A percentile compares a stretch with the other conserved stretches of the same genome.
Conservation (phyloP, 2,113 vertebrate genomes). For the Rattus rattus region DNA sequence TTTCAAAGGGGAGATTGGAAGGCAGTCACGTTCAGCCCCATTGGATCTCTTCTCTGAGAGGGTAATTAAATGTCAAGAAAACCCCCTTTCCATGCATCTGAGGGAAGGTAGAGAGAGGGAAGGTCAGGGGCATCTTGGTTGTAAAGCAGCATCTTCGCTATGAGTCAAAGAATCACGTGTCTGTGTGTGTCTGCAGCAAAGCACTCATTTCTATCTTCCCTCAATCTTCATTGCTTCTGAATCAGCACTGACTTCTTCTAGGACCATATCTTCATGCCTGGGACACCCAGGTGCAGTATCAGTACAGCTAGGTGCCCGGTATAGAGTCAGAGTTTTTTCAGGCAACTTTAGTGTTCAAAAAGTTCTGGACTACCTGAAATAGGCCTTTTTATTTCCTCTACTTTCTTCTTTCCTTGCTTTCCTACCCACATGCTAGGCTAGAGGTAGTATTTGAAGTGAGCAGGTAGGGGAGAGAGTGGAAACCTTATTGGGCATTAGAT, state of each 20-base stretch:
- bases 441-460: constrained; percentile 9
- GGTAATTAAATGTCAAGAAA: not conserved
- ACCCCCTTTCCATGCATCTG: not conserved
- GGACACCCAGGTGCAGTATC: not conserved
- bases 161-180: not conserved
- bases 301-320: not conserved
- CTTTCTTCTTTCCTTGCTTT: constrained; percentile 35
- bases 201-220: not conserved
- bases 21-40: not conserved
- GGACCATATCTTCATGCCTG: not conserved
- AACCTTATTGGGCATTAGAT: constrained; percentile 71
- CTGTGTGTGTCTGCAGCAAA: not conserved
- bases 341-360: constrained; percentile 43
- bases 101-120: too few species aligned
- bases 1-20: not conserved
- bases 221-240: not conserved
- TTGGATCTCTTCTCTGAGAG: not conserved
- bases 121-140: not conserved
- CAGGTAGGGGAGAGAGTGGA: not conserved
- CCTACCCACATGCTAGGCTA: constrained; percentile 16
- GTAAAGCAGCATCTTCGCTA: not conserved
- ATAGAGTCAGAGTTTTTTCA: not conserved
- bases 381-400: constrained; percentile 26
- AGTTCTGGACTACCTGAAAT: constrained; percentile 28
- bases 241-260: not conserved